Conservation (phyloP, 2,888 invertebrate genomes). For the Drosophila borealis region DNA sequence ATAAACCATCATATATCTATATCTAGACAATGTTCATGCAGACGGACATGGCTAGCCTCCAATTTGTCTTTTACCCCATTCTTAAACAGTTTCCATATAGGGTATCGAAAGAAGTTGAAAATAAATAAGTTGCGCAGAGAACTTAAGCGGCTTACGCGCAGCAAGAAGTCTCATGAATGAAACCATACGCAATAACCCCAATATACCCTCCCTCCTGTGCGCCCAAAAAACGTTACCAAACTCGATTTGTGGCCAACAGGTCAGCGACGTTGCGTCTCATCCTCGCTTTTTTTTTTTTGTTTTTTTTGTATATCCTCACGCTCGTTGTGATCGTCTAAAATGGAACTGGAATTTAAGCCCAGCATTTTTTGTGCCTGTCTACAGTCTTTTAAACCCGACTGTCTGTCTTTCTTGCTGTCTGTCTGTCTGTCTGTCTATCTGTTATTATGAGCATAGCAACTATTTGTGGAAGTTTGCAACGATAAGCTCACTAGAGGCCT, state of each 20-base stretch:
- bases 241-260: constrained; percentile 57
- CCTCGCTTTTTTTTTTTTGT: background rate
- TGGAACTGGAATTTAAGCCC: constrained; percentile 70
- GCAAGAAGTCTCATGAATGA: constrained; percentile 59
- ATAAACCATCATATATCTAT: too few relatives aligned
- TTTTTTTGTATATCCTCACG: constrained; percentile 13
- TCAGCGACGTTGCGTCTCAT: constrained; percentile 37
- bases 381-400: constrained; percentile 4
- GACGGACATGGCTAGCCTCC: too few relatives aligned
- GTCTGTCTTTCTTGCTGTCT: constrained; percentile 4
- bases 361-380: constrained; percentile 43
- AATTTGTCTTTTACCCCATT: background rate
- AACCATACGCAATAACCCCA: constrained; percentile 24
- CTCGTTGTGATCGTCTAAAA: constrained; percentile 54
- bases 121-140: constrained; percentile 56
- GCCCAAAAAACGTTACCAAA: constrained; percentile 38
- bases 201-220: constrained; percentile 1
- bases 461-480: constrained; percentile 1
- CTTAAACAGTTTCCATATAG: background rate
- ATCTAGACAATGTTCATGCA: too few relatives aligned
- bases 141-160: constrained; percentile 74
- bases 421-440: constrained; percentile 5
- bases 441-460: constrained; percentile 17
- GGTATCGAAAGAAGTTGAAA: constrained; percentile 8
- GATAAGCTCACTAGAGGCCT: background rate